Percentiles rank a stretch among this genome's conserved stretches.
phyloP scores from a whole-genome alignment of 2,888 invertebrate genomes.

The Drosophila testacea region DNA sequence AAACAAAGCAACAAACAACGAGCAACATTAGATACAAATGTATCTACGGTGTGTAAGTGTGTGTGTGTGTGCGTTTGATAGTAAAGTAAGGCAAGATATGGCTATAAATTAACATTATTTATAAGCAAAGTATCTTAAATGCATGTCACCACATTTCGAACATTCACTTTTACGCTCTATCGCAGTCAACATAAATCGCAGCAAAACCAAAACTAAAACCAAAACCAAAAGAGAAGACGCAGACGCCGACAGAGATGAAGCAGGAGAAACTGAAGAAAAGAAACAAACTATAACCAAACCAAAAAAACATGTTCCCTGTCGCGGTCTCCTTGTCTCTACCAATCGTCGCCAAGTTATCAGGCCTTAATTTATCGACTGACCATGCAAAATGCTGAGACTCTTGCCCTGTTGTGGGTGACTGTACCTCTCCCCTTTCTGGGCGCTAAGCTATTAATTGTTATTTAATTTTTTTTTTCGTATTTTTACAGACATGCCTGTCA shows the following conservation, averaged over 20 bases:
- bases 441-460: slow-evolving; percentile 71
- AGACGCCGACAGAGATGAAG: background rate
- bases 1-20: slow-evolving; percentile 41
- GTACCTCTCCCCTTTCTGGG: slow-evolving; percentile 18
- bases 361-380: slow-evolving; percentile 66
- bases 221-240: slow-evolving; percentile 15
- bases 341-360: slow-evolving; percentile 62
- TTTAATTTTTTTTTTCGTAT: slow-evolving; percentile 53
- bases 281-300: slow-evolving; percentile 30
- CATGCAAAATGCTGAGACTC: slow-evolving; percentile 49
- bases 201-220: slow-evolving; percentile 3
- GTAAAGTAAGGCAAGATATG: slow-evolving; percentile 49
- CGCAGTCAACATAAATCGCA: slow-evolving; percentile 59
- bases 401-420: slow-evolving; percentile 21
- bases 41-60: slow-evolving; percentile 14
- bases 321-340: slow-evolving; percentile 39
- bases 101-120: slow-evolving; percentile 76
- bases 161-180: slow-evolving; percentile 78
- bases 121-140: slow-evolving; percentile 76
- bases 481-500: slow-evolving; percentile 33
- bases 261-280: slow-evolving; percentile 18
- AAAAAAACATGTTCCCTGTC: slow-evolving; percentile 55
- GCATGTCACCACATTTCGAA: slow-evolving; percentile 76
- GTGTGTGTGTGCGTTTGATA: slow-evolving; percentile 1
- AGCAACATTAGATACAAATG: slow-evolving; percentile 33